These are phyloP conservation scores for Ophonus ardosiacus DNA, from an alignment of 2,888 invertebrate species.

Conservation along the genomic window DNA sequence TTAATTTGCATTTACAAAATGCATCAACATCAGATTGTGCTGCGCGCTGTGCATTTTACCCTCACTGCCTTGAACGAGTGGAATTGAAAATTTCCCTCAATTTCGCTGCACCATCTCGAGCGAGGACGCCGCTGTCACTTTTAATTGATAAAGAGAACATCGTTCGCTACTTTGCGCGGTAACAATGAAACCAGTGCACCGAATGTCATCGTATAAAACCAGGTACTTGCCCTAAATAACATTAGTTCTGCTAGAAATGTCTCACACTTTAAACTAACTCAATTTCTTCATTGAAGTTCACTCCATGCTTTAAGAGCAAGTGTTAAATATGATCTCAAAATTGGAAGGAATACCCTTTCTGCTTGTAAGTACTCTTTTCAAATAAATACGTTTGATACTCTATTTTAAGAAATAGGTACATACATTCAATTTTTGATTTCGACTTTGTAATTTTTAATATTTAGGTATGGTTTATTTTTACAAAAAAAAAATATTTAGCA, in stretches of 20 bases:
- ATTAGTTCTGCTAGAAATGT: conserved; percentile 55
- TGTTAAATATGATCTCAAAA: conserved; percentile 38
- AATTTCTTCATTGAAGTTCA: conserved; percentile 11
- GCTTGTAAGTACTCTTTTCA: neutral
- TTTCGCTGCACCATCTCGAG: neutral
- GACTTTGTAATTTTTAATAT: no score
- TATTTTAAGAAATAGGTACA: no score
- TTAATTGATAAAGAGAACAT: conserved; percentile 62
- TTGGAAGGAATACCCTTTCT: conserved; percentile 1
- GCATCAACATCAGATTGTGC: conserved; percentile 24
- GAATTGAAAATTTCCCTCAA: conserved; percentile 37
- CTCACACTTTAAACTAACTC: conserved; percentile 14
- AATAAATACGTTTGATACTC: neutral
- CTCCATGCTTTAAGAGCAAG: conserved; percentile 3
- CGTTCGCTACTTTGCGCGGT: conserved; percentile 58
- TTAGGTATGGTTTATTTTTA: no score
- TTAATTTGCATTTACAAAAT: conserved; percentile 23
- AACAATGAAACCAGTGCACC: conserved; percentile 53
- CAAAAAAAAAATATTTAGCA: no score
- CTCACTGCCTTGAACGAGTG: neutral
- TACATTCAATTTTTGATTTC: no score
- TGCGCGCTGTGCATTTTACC: neutral
- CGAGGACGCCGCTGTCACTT: conserved; percentile 38
- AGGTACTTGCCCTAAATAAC: conserved; percentile 59
- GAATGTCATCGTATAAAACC: conserved; percentile 57